Conservation (phyloP, 2,888 invertebrate genomes). For the Saturnia japonica region DNA sequence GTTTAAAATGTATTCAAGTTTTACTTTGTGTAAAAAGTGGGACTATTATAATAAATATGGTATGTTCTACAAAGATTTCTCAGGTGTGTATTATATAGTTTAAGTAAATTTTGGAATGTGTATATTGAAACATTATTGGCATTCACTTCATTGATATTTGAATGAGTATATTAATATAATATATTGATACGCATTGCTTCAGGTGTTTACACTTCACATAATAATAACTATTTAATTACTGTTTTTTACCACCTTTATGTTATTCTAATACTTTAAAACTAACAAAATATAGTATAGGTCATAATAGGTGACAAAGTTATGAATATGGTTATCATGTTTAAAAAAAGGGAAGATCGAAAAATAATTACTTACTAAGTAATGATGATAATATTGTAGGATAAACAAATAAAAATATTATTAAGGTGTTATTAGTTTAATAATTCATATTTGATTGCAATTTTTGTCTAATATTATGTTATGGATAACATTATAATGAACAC, state of each 20-base stretch:
- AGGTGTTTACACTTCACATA: neutral
- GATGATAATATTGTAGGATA: neutral
- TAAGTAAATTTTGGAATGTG: neutral
- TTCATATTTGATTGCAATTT: neutral
- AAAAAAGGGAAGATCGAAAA: neutral
- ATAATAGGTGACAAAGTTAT: no score
- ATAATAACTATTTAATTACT: neutral
- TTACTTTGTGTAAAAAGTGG: conserved; percentile 48
- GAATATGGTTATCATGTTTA: neutral
- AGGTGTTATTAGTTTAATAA: neutral
- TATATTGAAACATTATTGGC: neutral
- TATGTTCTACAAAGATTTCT: conserved; percentile 27
- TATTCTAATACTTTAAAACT: no score
- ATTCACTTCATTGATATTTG: neutral
- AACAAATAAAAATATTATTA: neutral
- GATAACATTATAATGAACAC: neutral
- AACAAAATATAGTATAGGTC: no score
- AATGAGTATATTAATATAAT: no score
- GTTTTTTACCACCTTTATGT: neutral
- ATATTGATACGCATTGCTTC: neutral
- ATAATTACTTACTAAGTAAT: neutral
- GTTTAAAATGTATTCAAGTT: conserved; percentile 31
- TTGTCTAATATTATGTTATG: neutral
- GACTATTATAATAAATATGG: conserved; percentile 29
- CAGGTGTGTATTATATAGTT: conserved; percentile 1